Evolutionary conservation across 2,113 vertebrate species (phyloP), one percentile per base, ranked within the genome.

Genomic region (Melanostigma gelatinosum): DNA sequence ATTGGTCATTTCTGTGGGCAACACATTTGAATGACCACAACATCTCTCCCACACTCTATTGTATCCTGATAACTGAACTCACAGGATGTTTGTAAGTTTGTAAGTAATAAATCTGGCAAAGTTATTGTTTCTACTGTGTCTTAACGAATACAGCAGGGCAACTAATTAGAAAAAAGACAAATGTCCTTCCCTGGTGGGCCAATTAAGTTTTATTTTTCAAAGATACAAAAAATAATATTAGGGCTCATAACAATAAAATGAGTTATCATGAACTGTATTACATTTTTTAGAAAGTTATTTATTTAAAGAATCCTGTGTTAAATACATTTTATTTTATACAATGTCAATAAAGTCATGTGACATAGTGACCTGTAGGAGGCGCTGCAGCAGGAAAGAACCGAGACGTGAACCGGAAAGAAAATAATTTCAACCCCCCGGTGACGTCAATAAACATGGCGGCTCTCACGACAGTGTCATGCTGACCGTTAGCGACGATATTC

Each of bases 361-460:
- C 22, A 52, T 2, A 65, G 4, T 77, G 72, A 38, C 71, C 87
- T 40, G 34, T 10, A 0, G 74, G 72, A 4, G 79, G 72, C 81
- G 84, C 80, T 82, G 52, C 13, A 34, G 46, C 6, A 0, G 0
- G 0, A 4, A 18, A 4, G n/a, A 10, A 11, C 34, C 4, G 1
- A 3, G 52, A 15, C 7, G 2, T 71, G 12, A 65, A 63, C 90
- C 81, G 88, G 92, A 93, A 88, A 3, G 0, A 81, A 80, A 85
- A 81, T 1, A 67, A 11, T 24, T 4, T 6, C 3, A 54, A 38
- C 7, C 7, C 0, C 2, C 5, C 12, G 9, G 10, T 24, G 11
- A 46, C 34, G 3, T 75, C 22, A 77, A 75, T 9, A 61, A 92
- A 60, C 8, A 94, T 94, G 93, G 92, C 73, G 44, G 16, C 87